Percentiles rank a stretch among this genome's conserved stretches.
Conservation (phyloP, 2,797 vertebrate genomes). For the Sternarchorhynchus goeldii region DNA sequence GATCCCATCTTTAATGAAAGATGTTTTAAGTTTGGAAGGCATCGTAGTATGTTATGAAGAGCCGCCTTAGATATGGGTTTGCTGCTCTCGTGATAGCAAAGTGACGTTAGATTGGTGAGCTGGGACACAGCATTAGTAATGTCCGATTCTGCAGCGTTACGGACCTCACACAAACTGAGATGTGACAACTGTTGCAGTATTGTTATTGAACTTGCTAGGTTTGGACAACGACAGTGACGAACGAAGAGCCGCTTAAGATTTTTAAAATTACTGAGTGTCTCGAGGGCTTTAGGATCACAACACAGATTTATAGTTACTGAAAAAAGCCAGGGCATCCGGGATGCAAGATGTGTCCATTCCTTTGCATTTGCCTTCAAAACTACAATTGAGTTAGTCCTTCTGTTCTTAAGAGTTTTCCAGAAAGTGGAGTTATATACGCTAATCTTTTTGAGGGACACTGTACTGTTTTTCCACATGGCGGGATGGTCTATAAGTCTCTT, state of each 20-base stretch:
- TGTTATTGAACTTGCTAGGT: conserved; percentile 44
- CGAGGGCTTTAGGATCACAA: conserved; percentile 47
- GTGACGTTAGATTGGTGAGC: conserved; percentile 56
- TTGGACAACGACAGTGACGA: conserved; percentile 44
- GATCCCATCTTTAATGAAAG: conserved; percentile 59
- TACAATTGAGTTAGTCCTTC: conserved; percentile 57
- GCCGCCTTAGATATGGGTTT: conserved; percentile 46
- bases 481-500: conserved; percentile 58
- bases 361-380: conserved; percentile 52
- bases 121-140: conserved; percentile 46
- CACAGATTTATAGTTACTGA: conserved; percentile 58
- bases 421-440: conserved; percentile 49
- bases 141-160: conserved; percentile 29
- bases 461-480: conserved; percentile 55
- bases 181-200: conserved; percentile 57
- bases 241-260: conserved; percentile 57
- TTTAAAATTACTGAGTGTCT: conserved; percentile 48
- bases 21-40: conserved; percentile 59
- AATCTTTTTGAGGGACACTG: conserved; percentile 51
- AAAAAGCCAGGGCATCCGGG: conserved; percentile 52
- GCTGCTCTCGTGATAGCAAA: conserved; percentile 57
- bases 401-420: conserved; percentile 58
- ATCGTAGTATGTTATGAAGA: conserved; percentile 53
- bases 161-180: conserved; percentile 59
- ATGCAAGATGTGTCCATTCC: conserved; percentile 54